Percentiles rank a stretch among this genome's conserved stretches.
Evolutionary conservation across 2,888 invertebrate species (phyloP).

Genomic region (Agonopterix heracliana): DNA sequence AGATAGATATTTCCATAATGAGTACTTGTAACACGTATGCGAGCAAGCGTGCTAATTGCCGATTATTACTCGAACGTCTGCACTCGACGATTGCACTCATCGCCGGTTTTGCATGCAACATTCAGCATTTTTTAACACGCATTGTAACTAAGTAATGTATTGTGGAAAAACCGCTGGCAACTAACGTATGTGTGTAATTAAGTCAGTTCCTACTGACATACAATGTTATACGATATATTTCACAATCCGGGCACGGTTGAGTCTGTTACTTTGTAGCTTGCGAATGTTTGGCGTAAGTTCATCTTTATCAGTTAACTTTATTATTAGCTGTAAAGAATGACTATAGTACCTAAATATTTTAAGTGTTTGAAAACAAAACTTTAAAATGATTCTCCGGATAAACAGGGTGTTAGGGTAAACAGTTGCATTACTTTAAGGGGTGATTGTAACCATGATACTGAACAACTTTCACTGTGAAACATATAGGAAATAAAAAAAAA

Average conservation of each 20-base stretch:
- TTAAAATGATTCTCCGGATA: no score
- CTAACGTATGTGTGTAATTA: slow-evolving; percentile 23
- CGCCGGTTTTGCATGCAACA: slow-evolving; percentile 32
- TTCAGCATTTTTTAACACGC: slow-evolving; percentile 26
- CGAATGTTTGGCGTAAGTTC: no score
- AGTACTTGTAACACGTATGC: slow-evolving; percentile 21
- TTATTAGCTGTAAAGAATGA: no score
- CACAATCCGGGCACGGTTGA: neutral
- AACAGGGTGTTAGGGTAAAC: no score
- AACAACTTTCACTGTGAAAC: no score
- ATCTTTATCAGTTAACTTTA: no score
- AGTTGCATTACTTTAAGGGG: no score
- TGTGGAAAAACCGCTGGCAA: slow-evolving; percentile 16
- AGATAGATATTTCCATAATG: slow-evolving; percentile 15
- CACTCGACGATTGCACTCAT: slow-evolving; percentile 31
- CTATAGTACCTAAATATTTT: no score
- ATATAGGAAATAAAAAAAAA: no score
- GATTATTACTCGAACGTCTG: slow-evolving; percentile 37
- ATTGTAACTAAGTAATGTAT: slow-evolving; percentile 22
- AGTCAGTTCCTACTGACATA: slow-evolving; percentile 18
- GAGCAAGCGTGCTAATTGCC: slow-evolving; percentile 56
- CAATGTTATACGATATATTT: slow-evolving; percentile 2
- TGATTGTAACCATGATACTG: no score
- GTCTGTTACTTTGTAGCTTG: no score
- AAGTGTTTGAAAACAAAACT: no score